Evolutionary conservation across 2,113 vertebrate species (phyloP).

Genomic region (Bubo blakistoni): DNA sequence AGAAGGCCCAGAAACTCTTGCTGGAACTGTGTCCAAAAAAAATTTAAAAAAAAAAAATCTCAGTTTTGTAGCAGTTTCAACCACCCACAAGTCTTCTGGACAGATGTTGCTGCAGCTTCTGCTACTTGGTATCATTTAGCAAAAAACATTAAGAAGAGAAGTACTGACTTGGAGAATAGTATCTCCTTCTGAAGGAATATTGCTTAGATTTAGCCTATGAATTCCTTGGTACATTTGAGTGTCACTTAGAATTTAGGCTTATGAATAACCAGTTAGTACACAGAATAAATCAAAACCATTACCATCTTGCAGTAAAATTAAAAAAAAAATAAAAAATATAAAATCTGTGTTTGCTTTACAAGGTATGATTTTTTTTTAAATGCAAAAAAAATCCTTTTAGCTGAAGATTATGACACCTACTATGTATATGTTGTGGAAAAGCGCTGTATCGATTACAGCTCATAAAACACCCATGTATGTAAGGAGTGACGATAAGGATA

Average conservation of each 20-base stretch:
- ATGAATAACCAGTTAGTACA: rapidly evolving
- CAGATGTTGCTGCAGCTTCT: neutral
- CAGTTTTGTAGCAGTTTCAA: neutral
- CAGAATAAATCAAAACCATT: neutral
- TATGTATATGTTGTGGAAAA: neutral
- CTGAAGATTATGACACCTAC: neutral
- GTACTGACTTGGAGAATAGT: neutral
- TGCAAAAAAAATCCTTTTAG: rapidly evolving
- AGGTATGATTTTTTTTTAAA: neutral
- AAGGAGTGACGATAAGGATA: neutral
- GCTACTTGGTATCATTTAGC: neutral
- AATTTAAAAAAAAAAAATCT: no score
- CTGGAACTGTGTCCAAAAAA: neutral
- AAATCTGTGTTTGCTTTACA: neutral
- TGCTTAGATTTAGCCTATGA: neutral
- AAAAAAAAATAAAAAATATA: neutral
- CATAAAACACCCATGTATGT: rapidly evolving
- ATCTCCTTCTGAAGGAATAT: neutral
- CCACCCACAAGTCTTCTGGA: neutral
- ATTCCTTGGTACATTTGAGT: neutral
- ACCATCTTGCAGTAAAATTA: neutral
- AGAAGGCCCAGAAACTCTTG: neutral
- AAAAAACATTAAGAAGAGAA: neutral
- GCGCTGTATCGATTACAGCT: rapidly evolving
- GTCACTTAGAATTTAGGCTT: neutral